phyloP scores from a whole-genome alignment of 2,113 vertebrate genomes.

The Callaeas wilsoni region DNA sequence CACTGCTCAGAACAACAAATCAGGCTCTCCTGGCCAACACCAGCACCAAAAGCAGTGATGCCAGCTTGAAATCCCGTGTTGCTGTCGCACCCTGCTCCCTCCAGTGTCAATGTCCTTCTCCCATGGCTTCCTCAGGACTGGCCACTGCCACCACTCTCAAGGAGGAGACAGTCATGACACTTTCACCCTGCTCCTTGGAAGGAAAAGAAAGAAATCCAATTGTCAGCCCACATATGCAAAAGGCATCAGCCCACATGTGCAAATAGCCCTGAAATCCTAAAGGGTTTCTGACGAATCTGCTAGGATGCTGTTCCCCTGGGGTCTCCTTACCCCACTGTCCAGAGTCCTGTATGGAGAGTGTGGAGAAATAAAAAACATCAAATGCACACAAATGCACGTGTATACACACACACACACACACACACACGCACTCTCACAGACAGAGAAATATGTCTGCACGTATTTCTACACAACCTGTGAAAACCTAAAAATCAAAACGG shows the following conservation, averaged over 20 bases:
- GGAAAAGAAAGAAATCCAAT: neutral
- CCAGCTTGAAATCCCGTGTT: neutral
- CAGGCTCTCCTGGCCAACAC: neutral
- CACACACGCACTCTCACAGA: neutral
- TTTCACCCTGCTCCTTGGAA: neutral
- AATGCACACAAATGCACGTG: neutral
- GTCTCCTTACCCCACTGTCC: neutral
- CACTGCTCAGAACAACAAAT: neutral
- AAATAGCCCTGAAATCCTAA: neutral
- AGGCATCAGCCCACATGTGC: neutral
- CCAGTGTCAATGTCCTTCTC: neutral
- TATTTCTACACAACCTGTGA: neutral
- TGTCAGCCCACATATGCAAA: neutral
- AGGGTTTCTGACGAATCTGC: neutral
- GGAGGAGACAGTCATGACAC: neutral
- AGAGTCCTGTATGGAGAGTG: neutral
- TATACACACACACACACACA: neutral
- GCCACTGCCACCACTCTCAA: neutral
- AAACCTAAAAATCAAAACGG: neutral
- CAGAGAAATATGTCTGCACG: rapidly evolving
- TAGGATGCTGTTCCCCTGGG: neutral
- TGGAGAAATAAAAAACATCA: neutral
- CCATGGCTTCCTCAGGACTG: neutral
- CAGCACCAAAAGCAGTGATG: neutral
- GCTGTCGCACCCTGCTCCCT: neutral